Base-by-base conservation (phyloP, 2,888 invertebrate genomes). In the Hypena proboscidalis region DNA sequence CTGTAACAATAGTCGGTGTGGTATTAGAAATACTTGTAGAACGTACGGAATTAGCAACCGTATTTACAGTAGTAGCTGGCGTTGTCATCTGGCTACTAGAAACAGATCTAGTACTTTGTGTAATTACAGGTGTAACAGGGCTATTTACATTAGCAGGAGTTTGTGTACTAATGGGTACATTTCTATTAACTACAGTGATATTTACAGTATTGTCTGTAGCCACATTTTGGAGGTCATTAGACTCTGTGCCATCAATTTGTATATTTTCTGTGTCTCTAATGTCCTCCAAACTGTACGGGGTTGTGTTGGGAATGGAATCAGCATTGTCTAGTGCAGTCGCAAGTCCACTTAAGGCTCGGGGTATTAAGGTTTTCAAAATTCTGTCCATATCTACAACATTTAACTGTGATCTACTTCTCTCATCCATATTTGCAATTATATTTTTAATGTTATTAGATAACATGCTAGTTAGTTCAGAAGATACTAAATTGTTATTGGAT, bases 381-480 rank as follows among this genome's bases (percentile, higher is more conserved):
- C 85, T 86, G 42, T 81, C 77, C 86, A 90, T 90, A 83, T 92
- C 92, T 74, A 88, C 88, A 52, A 85, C 83, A 27, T 48, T 62
- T 72, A 92, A 80, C 80, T 83, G 89, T 66, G 80, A 79, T 78
- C 76, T 87, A 78, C 83, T 86, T 8, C 78, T 78, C 53, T 83
- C 83, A 63, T 90, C 88, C 86, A 90, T 85, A 66, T 82, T 85
- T 73, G 81, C 68, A 40, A 90, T 80, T 61, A 90, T 88, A 76
- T 74, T 77, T 74, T 70, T 81, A 65, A 90, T 90, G 64, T 87
- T 88, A 84, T 83, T 88, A 61, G 90, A 79, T 58, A 90, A 81
- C 90, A 90, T 90, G 90, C 90, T 90, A 78, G 90, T 90, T 90
- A 90, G 85, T 87, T 87, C 89, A 51, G 85, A 83, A 48, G 90